phyloP scores from a whole-genome alignment of 2,113 vertebrate species.

The Suricata suricatta region DNA sequence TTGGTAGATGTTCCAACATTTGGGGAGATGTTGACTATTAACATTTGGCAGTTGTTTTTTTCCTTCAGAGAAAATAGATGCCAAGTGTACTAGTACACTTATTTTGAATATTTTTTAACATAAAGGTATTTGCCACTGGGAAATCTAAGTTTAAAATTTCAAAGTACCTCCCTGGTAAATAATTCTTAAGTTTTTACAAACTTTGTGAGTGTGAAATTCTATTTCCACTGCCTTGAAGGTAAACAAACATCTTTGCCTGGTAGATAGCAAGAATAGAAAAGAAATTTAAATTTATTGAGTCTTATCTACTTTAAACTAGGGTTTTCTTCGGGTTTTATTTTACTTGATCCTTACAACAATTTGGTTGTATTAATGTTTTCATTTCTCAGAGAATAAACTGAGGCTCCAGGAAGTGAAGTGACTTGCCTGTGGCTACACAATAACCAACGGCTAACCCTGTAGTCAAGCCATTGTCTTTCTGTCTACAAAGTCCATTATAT shows the following conservation, averaged over 20 bases:
- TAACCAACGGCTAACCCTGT: background rate
- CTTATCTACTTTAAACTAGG: background rate
- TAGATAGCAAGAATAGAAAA: background rate
- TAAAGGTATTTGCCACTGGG: conserved; percentile 36
- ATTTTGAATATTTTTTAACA: conserved; percentile 48
- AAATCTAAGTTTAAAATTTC: conserved; percentile 45
- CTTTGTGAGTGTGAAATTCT: background rate
- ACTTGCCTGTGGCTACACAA: background rate
- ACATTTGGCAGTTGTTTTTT: conserved; percentile 57
- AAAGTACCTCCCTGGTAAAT: conserved; percentile 24
- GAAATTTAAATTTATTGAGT: background rate
- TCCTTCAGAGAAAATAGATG: conserved; percentile 14
- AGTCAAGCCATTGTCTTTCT: background rate
- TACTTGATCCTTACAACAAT: background rate
- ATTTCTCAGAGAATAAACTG: background rate
- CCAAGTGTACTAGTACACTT: background rate
- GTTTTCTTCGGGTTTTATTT: background rate
- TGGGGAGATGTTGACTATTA: conserved; percentile 42
- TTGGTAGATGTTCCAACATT: conserved; percentile 13
- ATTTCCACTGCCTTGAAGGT: background rate
- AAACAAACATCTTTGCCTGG: background rate
- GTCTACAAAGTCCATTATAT: background rate
- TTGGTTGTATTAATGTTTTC: background rate
- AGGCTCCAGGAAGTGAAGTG: background rate
- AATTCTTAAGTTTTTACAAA: conserved; percentile 27